Evolutionary conservation across 1,140 invertebrate species (phyloP).

Genomic region (Drosophila truncata): DNA sequence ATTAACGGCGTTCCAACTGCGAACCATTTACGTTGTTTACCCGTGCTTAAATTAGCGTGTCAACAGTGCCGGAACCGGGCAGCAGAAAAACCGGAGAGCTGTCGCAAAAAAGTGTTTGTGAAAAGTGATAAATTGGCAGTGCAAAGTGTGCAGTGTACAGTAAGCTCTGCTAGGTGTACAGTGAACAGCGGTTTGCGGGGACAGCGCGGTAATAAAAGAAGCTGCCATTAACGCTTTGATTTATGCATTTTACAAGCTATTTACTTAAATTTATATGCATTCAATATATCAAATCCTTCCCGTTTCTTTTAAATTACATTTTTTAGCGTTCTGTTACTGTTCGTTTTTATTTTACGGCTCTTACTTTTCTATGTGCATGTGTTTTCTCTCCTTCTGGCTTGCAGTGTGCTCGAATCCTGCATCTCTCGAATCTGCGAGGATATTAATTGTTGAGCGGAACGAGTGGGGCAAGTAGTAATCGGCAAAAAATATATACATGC

Average conservation of each 20-base stretch:
- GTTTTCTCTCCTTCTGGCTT: slow-evolving; percentile 25
- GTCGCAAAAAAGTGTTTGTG: slow-evolving; percentile 62
- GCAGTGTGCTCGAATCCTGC: slow-evolving; percentile 27
- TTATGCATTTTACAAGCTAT: slow-evolving; percentile 73
- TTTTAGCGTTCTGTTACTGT: slow-evolving; percentile 14
- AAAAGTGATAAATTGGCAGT: slow-evolving; percentile 68
- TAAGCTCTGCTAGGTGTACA: slow-evolving; percentile 50
- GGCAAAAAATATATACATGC: slow-evolving; percentile 13
- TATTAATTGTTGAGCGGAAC: slow-evolving; percentile 21
- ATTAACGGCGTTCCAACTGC: slow-evolving; percentile 60
- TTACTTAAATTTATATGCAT: slow-evolving; percentile 69
- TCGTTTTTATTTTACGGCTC: neutral
- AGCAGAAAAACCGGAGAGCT: slow-evolving; percentile 35
- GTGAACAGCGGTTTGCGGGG: neutral
- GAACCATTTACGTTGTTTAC: slow-evolving; percentile 63
- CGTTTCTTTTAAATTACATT: slow-evolving; percentile 8
- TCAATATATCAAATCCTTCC: slow-evolving; percentile 32
- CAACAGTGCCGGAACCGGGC: slow-evolving; percentile 39
- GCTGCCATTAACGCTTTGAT: slow-evolving; percentile 71
- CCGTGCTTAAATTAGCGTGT: slow-evolving; percentile 68
- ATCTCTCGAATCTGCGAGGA: slow-evolving; percentile 24
- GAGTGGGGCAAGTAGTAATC: slow-evolving; percentile 15
- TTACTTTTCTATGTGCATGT: slow-evolving; percentile 27
- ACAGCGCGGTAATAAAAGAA: slow-evolving; percentile 23
- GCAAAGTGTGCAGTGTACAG: slow-evolving; percentile 54